Conservation (phyloP, 1,140 invertebrate species). For the Pissodes strobi region DNA sequence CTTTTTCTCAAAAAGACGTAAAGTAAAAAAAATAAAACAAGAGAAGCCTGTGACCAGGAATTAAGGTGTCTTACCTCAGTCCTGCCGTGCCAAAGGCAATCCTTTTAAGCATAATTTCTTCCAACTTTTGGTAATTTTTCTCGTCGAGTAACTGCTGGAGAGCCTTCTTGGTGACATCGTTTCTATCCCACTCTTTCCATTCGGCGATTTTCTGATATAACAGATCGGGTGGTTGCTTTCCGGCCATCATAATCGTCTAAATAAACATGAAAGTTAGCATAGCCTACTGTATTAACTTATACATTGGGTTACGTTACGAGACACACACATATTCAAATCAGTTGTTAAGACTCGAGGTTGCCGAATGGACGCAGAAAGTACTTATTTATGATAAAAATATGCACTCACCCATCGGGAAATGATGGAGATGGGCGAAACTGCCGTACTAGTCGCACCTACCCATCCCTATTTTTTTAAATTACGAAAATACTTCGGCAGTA, state of each 20-base stretch:
- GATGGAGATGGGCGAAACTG: too few species aligned
- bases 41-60: too few species aligned
- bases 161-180: slow-evolving; percentile 56
- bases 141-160: slow-evolving; percentile 60
- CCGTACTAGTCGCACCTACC: too few species aligned
- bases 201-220: slow-evolving; percentile 64
- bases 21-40: not conserved
- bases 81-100: slow-evolving; percentile 77
- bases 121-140: slow-evolving; percentile 60
- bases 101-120: slow-evolving; percentile 65
- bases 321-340: too few species aligned
- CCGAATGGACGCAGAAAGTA: too few species aligned
- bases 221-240: slow-evolving; percentile 48
- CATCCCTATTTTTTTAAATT: too few species aligned
- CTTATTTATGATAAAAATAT: too few species aligned
- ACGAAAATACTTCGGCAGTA: too few species aligned
- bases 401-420: too few species aligned
- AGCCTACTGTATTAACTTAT: too few species aligned
- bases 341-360: too few species aligned
- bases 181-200: slow-evolving; percentile 69
- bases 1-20: slow-evolving; percentile 9
- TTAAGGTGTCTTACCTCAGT: slow-evolving; percentile 61
- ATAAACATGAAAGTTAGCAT: not conserved
- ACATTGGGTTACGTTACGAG: too few species aligned
- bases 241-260: slow-evolving; percentile 45